Evolutionary conservation across 2,113 vertebrate species (phyloP).

Genomic region (Scortum barcoo): DNA sequence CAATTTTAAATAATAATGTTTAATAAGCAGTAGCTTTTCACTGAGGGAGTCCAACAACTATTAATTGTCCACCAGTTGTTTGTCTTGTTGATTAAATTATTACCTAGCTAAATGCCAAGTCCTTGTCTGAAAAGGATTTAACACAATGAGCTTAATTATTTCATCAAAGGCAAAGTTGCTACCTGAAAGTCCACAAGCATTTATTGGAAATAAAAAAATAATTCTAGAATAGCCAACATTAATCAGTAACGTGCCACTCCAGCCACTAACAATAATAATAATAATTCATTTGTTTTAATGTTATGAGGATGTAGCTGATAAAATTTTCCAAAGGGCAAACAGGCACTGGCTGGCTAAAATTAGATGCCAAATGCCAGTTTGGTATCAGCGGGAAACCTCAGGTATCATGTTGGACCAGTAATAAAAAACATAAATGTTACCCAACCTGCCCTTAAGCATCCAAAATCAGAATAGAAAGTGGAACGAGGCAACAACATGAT

Average conservation of each 20-base stretch:
- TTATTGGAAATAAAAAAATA: not conserved
- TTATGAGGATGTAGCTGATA: not conserved
- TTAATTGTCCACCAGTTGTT: too few relatives aligned
- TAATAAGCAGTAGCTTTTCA: too few relatives aligned
- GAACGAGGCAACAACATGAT: not conserved
- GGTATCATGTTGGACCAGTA: too few relatives aligned
- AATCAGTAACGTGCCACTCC: not conserved
- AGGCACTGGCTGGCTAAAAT: not conserved
- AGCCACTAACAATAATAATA: too few relatives aligned
- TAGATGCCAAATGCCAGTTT: not conserved
- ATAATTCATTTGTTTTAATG: too few relatives aligned
- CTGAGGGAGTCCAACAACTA: too few relatives aligned
- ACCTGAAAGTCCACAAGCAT: not conserved
- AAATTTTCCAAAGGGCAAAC: not conserved
- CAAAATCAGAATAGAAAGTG: not conserved
- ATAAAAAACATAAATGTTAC: too few relatives aligned
- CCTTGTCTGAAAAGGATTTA: not conserved
- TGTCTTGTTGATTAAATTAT: too few relatives aligned
- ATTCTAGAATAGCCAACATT: not conserved
- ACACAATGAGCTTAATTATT: not conserved
- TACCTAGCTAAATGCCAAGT: not conserved
- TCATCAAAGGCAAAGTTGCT: not conserved
- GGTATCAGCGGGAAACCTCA: not conserved
- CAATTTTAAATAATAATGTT: too few relatives aligned
- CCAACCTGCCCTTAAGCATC: not conserved